Evolutionary conservation across 2,797 vertebrate species (phyloP).

Genomic region (Bradypus variegatus): DNA sequence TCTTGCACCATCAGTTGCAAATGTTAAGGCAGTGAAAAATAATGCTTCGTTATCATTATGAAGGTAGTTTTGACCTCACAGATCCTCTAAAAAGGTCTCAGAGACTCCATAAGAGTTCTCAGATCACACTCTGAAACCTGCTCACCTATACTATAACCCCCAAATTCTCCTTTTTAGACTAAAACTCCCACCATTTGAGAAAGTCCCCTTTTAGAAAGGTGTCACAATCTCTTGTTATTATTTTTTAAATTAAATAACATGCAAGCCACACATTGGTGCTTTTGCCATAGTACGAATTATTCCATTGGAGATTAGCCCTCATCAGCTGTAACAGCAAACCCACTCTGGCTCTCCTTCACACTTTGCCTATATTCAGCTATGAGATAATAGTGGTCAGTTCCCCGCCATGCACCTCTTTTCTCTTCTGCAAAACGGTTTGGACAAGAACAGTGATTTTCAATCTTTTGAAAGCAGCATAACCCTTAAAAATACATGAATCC

Average conservation of each 20-base stretch:
- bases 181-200: neutral
- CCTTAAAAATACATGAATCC: neutral
- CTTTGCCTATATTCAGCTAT: neutral
- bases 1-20: neutral
- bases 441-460: neutral
- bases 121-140: neutral
- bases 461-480: neutral
- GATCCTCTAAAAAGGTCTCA: neutral
- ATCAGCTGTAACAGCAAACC: neutral
- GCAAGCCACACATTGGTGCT: neutral
- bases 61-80: neutral
- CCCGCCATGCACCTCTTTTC: neutral
- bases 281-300: neutral
- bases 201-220: neutral
- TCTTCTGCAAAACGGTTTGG: neutral
- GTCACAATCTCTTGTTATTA: neutral
- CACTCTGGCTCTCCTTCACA: neutral
- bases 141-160: neutral
- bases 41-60: neutral
- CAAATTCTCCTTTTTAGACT: neutral
- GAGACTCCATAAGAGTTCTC: neutral
- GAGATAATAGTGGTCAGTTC: neutral
- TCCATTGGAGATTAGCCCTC: neutral
- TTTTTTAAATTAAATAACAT: neutral
- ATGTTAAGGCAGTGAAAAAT: neutral